Percentiles rank a stretch among this genome's conserved stretches.
Conservation (phyloP, 2,113 vertebrate genomes). For the Delphinapterus leucas region DNA sequence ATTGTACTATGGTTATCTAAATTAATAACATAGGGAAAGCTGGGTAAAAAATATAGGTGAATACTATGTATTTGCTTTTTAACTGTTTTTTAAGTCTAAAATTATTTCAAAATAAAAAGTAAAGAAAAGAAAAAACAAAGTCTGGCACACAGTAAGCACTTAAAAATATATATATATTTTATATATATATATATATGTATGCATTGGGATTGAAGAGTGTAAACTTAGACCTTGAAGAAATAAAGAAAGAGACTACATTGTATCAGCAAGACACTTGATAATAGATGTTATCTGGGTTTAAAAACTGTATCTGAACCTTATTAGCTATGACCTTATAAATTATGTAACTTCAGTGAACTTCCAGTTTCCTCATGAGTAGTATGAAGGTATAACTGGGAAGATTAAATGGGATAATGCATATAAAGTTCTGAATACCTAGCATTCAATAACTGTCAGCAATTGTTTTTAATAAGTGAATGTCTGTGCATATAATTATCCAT, state of each 20-base stretch:
- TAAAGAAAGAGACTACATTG: background rate
- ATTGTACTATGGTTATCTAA: background rate
- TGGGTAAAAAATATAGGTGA: background rate
- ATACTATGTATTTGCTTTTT: background rate
- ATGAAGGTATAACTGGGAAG: background rate
- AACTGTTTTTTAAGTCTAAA: background rate
- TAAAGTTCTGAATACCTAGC: background rate
- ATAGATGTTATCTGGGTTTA: background rate
- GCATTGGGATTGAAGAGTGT: background rate
- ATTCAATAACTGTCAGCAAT: background rate
- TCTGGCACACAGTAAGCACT: background rate
- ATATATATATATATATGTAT: background rate
- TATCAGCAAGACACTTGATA: background rate
- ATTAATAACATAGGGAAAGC: background rate
- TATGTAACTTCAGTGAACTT: background rate
- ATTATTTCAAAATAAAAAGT: background rate
- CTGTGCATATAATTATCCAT: background rate
- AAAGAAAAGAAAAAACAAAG: background rate
- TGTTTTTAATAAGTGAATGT: background rate
- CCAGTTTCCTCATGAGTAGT: background rate
- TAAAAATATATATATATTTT: background rate
- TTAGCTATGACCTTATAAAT: background rate
- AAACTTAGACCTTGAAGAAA: background rate
- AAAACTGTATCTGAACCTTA: background rate
- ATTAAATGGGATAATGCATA: slow-evolving; percentile 6